Evolutionary conservation across 1,140 invertebrate genomes (phyloP).

Genomic region (Cydia amplana): DNA sequence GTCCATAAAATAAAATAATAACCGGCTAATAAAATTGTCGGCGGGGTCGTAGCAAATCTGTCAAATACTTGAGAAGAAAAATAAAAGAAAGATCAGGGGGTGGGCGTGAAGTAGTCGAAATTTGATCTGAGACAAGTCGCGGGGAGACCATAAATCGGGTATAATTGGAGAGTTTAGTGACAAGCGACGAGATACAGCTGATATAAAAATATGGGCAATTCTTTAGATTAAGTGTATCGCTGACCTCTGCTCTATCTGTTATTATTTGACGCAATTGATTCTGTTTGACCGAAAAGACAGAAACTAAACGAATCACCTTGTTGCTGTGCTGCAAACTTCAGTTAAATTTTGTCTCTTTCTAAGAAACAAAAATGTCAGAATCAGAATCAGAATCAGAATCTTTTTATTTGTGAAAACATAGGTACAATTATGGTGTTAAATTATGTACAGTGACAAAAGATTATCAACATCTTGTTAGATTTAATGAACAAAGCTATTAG

Average conservation of each 20-base stretch:
- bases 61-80: constrained; percentile 63
- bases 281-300: background rate
- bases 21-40: constrained; percentile 73
- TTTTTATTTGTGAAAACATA: too few species aligned
- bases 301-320: too few species aligned
- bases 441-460: too few species aligned
- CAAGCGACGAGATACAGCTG: constrained; percentile 52
- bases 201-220: constrained; percentile 34
- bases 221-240: constrained; percentile 26
- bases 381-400: too few species aligned
- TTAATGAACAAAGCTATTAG: too few species aligned
- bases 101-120: constrained; percentile 67
- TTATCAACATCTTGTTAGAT: too few species aligned
- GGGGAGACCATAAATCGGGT: constrained; percentile 66
- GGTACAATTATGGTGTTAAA: too few species aligned
- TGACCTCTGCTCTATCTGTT: background rate
- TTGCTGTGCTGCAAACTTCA: too few species aligned
- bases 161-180: constrained; percentile 70
- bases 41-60: constrained; percentile 63
- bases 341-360: too few species aligned
- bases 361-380: too few species aligned
- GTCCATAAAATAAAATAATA: constrained; percentile 78
- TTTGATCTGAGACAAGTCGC: constrained; percentile 66
- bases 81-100: constrained; percentile 60
- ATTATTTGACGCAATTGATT: background rate